These are phyloP conservation scores for Penaeus indicus DNA, from an alignment of 1,140 invertebrate genomes.

Conservation along the genomic window DNA sequence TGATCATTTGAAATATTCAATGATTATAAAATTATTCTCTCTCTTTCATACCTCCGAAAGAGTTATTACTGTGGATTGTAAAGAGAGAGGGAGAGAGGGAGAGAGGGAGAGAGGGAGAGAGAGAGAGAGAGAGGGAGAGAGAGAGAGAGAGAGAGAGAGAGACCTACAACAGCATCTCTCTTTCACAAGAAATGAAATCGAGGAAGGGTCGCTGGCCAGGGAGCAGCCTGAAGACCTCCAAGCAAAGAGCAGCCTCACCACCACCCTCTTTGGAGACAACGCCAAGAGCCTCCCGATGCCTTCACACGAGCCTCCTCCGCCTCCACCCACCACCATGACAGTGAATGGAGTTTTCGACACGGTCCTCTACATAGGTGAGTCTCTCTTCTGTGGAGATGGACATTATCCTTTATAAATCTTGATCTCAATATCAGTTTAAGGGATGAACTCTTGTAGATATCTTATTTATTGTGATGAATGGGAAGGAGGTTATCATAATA, in stretches of 20 bases:
- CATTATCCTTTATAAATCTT: background rate
- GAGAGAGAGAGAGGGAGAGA: too few relatives aligned
- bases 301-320: constrained; percentile 43
- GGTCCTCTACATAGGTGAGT: constrained; percentile 58
- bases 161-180: background rate
- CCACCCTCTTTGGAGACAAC: constrained; percentile 61
- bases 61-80: too few relatives aligned
- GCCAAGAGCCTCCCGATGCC: constrained; percentile 50
- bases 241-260: background rate
- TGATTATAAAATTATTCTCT: too few relatives aligned
- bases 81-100: too few relatives aligned
- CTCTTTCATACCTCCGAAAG: too few relatives aligned
- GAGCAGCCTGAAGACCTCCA: constrained; percentile 22
- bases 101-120: too few relatives aligned
- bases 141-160: too few relatives aligned
- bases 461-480: too few relatives aligned
- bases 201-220: background rate
- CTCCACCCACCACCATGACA: constrained; percentile 57
- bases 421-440: too few relatives aligned
- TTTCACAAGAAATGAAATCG: constrained; percentile 28
- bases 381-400: background rate
- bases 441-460: too few relatives aligned
- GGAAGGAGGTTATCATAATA: too few relatives aligned
- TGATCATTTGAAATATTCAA: too few relatives aligned
- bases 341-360: constrained; percentile 59